Base-by-base conservation (phyloP, 2,888 invertebrate species). In the Cremastinae sp. region DNA sequence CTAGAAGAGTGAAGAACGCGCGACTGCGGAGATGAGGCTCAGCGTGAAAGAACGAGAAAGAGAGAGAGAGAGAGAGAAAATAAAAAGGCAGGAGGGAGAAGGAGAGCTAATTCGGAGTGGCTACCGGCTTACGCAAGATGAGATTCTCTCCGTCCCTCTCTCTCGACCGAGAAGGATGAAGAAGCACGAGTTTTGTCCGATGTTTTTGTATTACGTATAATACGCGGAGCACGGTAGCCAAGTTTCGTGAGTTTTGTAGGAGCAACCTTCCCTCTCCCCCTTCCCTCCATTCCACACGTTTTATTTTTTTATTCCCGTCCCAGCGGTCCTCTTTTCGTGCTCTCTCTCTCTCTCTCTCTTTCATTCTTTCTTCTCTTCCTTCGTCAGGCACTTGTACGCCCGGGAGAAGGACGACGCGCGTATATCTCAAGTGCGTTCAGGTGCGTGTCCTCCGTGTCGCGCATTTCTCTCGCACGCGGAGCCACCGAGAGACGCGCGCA, bases 121-220 rank as follows among this genome's bases (percentile, higher is more conserved):
- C 86, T 86, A 86, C 86, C 83, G 85, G 84, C 85, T 86, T 86
- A 86, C 86, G 86, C 86, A 85, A 85, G 84, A 82, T 80, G 72
- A 62, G 68, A 68, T 66, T 18, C 71, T 56, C 49, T 43, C 56
- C 28, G 28, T 28, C 28, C 5, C 28, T 28, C 28, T 28, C 5
- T 28, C 5, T 28, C 28, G 28, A 3, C 28, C 28, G 28, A 28
- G 28, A 53, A 45, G 68, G 56, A 58, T 38, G 78, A 69, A 69
- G 74, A 68, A 71, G 81, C 65, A 74, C 66, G 79, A 82, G 81
- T 81, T 81, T 81, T 77, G 81, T 80, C 81, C 78, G 41, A 12
- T 22, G 58, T 14, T 59, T 69, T 66, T 62, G 74, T 58, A 59
- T 41, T 53, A 49, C 51, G 38, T 28, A 28, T 28, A 28, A 28